phyloP scores from a whole-genome alignment of 2,113 vertebrate species.

The Neolamprologus kungweensis region DNA sequence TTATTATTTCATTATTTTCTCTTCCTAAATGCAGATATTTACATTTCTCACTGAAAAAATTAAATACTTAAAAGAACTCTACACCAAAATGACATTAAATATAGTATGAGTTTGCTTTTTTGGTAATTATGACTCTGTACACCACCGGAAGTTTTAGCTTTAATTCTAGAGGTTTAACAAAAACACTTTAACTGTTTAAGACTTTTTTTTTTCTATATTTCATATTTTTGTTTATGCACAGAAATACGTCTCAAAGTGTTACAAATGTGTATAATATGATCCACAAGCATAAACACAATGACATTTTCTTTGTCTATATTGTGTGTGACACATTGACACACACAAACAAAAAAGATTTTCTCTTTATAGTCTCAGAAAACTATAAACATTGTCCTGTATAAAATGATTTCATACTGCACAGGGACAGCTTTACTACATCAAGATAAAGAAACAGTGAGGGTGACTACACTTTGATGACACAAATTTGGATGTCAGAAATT shows the following conservation, averaged over 20 bases:
- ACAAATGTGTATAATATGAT: background rate
- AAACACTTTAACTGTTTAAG: background rate
- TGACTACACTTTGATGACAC: background rate
- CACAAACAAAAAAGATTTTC: rapidly evolving
- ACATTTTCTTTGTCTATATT: background rate
- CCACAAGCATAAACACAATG: background rate
- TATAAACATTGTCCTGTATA: background rate
- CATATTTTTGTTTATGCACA: background rate
- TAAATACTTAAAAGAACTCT: background rate
- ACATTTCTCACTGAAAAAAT: background rate
- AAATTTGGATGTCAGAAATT: background rate
- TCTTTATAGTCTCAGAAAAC: background rate
- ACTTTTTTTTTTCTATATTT: background rate
- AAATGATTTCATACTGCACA: background rate
- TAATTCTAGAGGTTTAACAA: background rate
- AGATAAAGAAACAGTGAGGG: background rate
- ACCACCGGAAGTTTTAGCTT: background rate
- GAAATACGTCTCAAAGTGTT: background rate
- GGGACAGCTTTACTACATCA: background rate
- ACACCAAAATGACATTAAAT: background rate
- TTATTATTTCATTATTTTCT: background rate
- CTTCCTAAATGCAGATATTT: background rate
- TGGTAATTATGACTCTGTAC: background rate
- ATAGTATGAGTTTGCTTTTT: background rate
- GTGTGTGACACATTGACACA: background rate